Conservation (phyloP, 2,888 invertebrate genomes). For the Lasius fuliginosus region DNA sequence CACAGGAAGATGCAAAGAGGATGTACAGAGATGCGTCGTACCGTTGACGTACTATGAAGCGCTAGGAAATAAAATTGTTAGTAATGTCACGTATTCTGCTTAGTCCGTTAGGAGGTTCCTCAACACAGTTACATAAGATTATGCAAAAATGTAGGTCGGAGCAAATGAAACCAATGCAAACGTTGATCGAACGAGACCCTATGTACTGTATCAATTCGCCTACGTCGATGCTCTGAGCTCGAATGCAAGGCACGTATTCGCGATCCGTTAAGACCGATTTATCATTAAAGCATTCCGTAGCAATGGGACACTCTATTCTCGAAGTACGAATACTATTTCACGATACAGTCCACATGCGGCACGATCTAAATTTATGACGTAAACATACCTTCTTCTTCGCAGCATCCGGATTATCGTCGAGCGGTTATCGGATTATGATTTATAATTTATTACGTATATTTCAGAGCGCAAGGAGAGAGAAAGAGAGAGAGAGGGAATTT, state of each 20-base stretch:
- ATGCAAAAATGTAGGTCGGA: conserved; percentile 76
- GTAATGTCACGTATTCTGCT: conserved; percentile 74
- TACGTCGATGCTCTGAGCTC: conserved; percentile 31
- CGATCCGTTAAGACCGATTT: conserved; percentile 69
- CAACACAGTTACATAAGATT: conserved; percentile 81
- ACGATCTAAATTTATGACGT: background rate
- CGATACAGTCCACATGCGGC: background rate
- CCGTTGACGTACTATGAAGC: conserved; percentile 16
- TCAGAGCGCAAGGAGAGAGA: background rate
- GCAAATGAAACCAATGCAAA: conserved; percentile 62
- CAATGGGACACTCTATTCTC: conserved; percentile 35
- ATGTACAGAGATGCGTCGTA: too few species aligned
- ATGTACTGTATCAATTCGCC: conserved; percentile 31
- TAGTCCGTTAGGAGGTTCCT: conserved; percentile 73
- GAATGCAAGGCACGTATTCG: conserved; percentile 61
- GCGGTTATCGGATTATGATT: background rate
- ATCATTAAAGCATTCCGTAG: conserved; percentile 59
- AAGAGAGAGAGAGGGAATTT: background rate
- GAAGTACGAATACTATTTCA: background rate
- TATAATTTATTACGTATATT: background rate
- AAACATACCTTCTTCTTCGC: background rate
- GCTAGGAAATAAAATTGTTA: conserved; percentile 52
- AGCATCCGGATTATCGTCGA: background rate
- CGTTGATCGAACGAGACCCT: conserved; percentile 59
- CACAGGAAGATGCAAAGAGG: background rate